Evolutionary conservation across 2,113 vertebrate species (phyloP), one percentile per base, ranked within the genome.

Genomic region (Pterophyllum scalare): DNA sequence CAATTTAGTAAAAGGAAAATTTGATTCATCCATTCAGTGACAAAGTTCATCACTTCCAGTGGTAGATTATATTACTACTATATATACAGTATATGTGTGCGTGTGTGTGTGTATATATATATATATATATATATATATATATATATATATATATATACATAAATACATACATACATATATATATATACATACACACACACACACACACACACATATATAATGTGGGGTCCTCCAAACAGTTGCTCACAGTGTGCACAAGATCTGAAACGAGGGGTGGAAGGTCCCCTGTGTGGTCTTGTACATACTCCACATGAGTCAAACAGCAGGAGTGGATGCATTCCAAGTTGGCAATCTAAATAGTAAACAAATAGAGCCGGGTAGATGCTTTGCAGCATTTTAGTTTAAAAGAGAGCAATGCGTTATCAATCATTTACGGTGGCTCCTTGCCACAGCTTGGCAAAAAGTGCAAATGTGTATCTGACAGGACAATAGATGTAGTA

Each of bases 1-100:
- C 86, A 81, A 91, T 93, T 85, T 60, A 22, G 81, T 89, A 80
- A 92, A 33, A 70, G 65, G 33, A 77, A 10, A 81, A 83, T 86
- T 57, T 79, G 49, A 84, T 87, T 80, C 15, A 79, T 88, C 49
- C 40, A 59, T 59, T 14, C 59, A 38, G 59, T 67, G 62, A 79
- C 61, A 76, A 26, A 74, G 38, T 31, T 62, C 61, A 75, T 80
- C 78, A 49, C 54, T 76, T 75, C 61, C 75, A 75, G 28, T 70
- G 57, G 22, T 70, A 52, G 43, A 70, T 28, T 49, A 70, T 70
- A 75, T 83, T 72, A 43, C n/a, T 72, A 14, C 31, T 77, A 85
- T 83, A 84, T 35, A 26, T 67, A 67, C n/a, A n/a, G n/a, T n/a
- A n/a, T n/a, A n/a, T n/a, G n/a, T n/a, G n/a, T n/a, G n/a, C n/a